phyloP scores from a whole-genome alignment of 1,140 invertebrate species.

The Macrobrachium rosenbergii region DNA sequence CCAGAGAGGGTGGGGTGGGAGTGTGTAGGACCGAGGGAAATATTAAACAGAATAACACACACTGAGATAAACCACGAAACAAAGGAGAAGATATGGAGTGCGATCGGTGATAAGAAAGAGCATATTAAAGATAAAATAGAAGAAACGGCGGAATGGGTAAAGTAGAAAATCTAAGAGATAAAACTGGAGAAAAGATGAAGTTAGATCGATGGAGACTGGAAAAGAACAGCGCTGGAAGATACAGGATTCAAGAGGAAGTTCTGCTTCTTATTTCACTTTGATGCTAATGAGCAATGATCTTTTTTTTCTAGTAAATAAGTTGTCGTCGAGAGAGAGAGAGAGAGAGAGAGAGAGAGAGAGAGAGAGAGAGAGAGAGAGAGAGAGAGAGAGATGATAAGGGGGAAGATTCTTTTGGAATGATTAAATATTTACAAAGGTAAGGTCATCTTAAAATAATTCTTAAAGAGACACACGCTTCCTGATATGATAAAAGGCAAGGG shows the following conservation, averaged over 20 bases:
- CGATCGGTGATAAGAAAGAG: background rate
- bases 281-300: no score
- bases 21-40: background rate
- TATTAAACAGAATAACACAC: background rate
- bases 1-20: background rate
- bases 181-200: conserved; percentile 3
- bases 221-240: background rate
- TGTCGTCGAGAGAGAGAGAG: background rate
- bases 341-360: conserved; percentile 1
- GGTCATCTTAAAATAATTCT: no score
- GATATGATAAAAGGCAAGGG: no score
- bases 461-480: no score
- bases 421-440: no score
- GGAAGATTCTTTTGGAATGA: no score
- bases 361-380: background rate
- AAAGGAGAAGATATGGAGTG: no score
- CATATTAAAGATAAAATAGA: background rate
- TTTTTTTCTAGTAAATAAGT: background rate
- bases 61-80: no score
- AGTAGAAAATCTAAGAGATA: background rate
- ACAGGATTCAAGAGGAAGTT: background rate
- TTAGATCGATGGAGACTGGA: background rate
- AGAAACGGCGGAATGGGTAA: background rate
- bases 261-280: no score
- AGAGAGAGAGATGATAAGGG: background rate